Base-by-base conservation (phyloP, 2,113 vertebrate species). In the Galbula dea region DNA sequence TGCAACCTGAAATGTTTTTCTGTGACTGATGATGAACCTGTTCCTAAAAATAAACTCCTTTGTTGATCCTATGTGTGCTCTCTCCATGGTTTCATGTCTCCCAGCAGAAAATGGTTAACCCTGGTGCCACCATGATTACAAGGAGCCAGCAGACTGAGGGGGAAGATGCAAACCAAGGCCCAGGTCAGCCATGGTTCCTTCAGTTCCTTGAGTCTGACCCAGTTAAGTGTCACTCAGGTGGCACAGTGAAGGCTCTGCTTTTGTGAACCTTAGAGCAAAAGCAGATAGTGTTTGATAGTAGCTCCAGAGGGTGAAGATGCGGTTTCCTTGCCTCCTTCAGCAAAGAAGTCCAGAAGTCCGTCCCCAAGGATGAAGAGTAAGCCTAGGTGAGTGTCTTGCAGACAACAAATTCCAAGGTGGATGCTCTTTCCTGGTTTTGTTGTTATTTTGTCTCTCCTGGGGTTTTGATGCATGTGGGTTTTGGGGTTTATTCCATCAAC, bases 171-270 rank as follows among this genome's bases (percentile, higher is more conserved):
- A 58, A 77, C 12, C 76, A 83, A 34, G 80, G 21, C 23, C 89
- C 92, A 97, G 97, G 97, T 98, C 55, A 91, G 94, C 26, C 49
- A n/a, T 46, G 55, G 11, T 5, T 85, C 22, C 45, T 89, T 89
- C 41, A 17, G 8, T 69, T 86, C 58, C 59, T 32, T 43, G 67
- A 72, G 21, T 51, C 34, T 55, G 27, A 78, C 37, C 19, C 1
- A 58, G 3, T 6, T 48, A 68, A 63, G 15, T 17, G 59, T 83
- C 72, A 71, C 85, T 14, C 24, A 43, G 37, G 26, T 61, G 85
- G 41, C 68, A 6, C 4, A 2, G 57, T 58, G 71, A 86, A 90
- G 54, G 48, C 26, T 83, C 54, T 86, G 48, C 46, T 90, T 86
- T 85, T 67, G 57, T 49, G 61, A n/a, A n/a, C 51, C 51, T 84